Conservation (phyloP, 1,140 invertebrate species). For the Drosophila parvula region DNA sequence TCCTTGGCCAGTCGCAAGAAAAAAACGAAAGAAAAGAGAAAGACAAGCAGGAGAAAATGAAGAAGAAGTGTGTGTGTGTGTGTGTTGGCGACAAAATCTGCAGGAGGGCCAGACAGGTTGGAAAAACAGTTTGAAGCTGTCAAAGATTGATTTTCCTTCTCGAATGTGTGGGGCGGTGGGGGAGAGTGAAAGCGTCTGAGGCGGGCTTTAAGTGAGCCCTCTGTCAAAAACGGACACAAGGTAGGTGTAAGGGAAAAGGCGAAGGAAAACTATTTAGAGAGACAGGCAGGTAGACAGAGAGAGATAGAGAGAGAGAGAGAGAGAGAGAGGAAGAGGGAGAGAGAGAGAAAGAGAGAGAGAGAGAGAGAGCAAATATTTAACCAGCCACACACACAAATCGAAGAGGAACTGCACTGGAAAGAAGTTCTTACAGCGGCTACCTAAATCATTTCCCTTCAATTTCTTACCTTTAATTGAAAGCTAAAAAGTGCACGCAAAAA, state of each 20-base stretch:
- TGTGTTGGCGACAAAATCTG: slow-evolving; percentile 25
- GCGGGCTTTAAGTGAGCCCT: slow-evolving; percentile 21
- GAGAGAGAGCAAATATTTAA: slow-evolving; percentile 58
- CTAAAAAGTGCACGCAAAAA: neutral
- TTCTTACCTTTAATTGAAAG: too few relatives aligned
- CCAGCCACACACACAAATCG: slow-evolving; percentile 34
- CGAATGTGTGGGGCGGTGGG: slow-evolving; percentile 11
- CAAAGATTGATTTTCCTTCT: slow-evolving; percentile 67
- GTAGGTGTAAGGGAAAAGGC: neutral
- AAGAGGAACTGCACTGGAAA: slow-evolving; percentile 7
- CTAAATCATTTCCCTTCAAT: neutral
- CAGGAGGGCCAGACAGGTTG: slow-evolving; percentile 29
- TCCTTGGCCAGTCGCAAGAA: slow-evolving; percentile 2
- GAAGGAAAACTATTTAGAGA: neutral
- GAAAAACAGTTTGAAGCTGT: slow-evolving; percentile 40
- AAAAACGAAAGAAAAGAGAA: neutral
- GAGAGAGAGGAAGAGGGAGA: neutral
- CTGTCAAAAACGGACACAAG: slow-evolving; percentile 15
- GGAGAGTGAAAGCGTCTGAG: neutral
- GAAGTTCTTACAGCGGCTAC: neutral
- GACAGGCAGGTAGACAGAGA: neutral
- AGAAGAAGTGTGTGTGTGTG: neutral
- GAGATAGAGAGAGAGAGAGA: neutral
- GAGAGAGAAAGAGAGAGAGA: neutral
- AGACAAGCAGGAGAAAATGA: neutral